Base-by-base conservation (phyloP, 2,797 vertebrate species). In the Eulemur albifrons region DNA sequence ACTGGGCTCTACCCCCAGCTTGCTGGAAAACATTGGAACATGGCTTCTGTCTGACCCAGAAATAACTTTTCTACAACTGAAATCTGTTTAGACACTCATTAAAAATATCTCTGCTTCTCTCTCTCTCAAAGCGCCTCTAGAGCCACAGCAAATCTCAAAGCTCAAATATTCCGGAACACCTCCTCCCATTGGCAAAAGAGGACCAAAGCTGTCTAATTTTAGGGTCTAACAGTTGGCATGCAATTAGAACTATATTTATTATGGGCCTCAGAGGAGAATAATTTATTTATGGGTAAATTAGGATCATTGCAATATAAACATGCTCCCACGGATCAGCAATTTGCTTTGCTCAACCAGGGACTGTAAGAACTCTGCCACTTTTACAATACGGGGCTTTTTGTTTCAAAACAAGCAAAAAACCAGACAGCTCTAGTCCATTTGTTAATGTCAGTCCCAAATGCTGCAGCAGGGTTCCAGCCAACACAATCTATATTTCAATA, bases 221-320 rank as follows among this genome's bases (percentile, higher is more conserved):
- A 98, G 97, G 96, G 94, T 92, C 83, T 93, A 95, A 91, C 97
- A 97, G 97, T 97, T 97, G 97, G 97, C 94, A 96, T 91, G 94
- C 94, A 97, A 96, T 96, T 96, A 97, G 83, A 90, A 97, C 86
- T 93, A 92, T 96, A 95, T 92, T 96, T 97, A 94, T 97, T 83
- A 96, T 76, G 89, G 95, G 92, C 90, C 95, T 97, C 76, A 63
- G 81, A 97, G 45, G 50, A 97, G 87, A 97, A 95, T 96, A 96
- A 96, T 90, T 93, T 97, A 96, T 95, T 97, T 97, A 96, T 91
- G 94, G 89, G 96, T 95, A 95, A 97, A 97, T 97, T 97, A 97
- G 82, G 82, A 95, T 96, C 88, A 45, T 2, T 83, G 88, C 63
- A 96, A 97, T 88, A 97, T 82, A 97, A 96, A 96, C 96, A 96